A percentile compares a stretch with the other conserved stretches of the same genome.
phyloP scores from a whole-genome alignment of 2,888 invertebrate species.

The Corythucha ciliata region DNA sequence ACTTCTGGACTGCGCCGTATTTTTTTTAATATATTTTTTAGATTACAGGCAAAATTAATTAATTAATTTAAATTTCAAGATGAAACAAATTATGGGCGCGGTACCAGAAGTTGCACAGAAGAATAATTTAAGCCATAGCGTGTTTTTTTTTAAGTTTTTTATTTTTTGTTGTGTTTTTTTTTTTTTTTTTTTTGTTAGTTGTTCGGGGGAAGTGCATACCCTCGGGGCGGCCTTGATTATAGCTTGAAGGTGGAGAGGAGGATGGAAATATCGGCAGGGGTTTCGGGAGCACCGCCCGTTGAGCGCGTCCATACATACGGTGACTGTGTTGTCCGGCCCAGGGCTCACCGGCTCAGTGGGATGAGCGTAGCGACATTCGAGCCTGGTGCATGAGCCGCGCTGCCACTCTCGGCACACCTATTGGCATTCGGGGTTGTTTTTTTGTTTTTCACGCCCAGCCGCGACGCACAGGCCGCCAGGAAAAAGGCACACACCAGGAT shows the following conservation, averaged over 20 bases:
- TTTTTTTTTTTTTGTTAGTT: no score
- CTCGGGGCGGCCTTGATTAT: slow-evolving; percentile 97
- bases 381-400: slow-evolving; percentile 96
- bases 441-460: no score
- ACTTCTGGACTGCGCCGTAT: not conserved
- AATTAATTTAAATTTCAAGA: no score
- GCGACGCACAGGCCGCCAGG: no score
- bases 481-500: no score
- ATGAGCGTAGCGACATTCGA: slow-evolving; percentile 98
- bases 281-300: slow-evolving; percentile 98
- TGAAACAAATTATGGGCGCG: no score
- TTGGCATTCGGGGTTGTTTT: no score
- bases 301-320: slow-evolving; percentile 99
- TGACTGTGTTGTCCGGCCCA: slow-evolving; percentile 97
- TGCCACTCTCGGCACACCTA: slow-evolving; percentile 98
- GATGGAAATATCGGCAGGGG: slow-evolving; percentile 99
- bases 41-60: no score
- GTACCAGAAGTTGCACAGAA: slow-evolving; percentile 29
- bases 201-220: slow-evolving; percentile 45
- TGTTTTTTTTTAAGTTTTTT: no score
- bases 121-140: slow-evolving; percentile 28
- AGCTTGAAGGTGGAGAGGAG: slow-evolving; percentile 98
- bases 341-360: slow-evolving; percentile 85
- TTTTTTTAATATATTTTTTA: no score
- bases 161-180: no score